Conservation (phyloP, 2,113 vertebrate species). For the Lepisosteus osseus region DNA sequence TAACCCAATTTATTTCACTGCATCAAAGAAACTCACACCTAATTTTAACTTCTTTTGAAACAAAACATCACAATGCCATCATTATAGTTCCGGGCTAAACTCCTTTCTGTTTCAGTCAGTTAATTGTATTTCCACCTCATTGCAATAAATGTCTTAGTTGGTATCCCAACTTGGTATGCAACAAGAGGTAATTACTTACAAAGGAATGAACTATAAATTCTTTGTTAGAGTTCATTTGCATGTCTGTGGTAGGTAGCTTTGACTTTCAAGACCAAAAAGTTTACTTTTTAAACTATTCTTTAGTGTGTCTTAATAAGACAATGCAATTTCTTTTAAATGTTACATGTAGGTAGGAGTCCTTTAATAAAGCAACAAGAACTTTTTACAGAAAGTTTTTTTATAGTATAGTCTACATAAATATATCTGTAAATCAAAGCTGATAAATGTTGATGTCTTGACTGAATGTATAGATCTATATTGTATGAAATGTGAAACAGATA, state of each 20-base stretch:
- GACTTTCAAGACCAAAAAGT: constrained; percentile 20
- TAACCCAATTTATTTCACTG: not conserved
- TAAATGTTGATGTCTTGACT: too few relatives aligned
- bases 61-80: not conserved
- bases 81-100: constrained; percentile 6
- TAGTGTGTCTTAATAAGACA: too few relatives aligned
- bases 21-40: constrained; percentile 13
- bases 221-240: constrained; percentile 57
- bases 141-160: constrained; percentile 55
- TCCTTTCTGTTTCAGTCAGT: constrained; percentile 55
- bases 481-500: too few relatives aligned
- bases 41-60: constrained; percentile 34
- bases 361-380: too few relatives aligned
- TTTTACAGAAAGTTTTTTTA: too few relatives aligned
- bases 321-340: too few relatives aligned
- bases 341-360: too few relatives aligned
- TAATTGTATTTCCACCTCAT: constrained; percentile 66
- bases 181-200: constrained; percentile 58
- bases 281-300: not conserved
- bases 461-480: too few relatives aligned
- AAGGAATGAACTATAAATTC: constrained; percentile 63
- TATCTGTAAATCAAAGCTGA: too few relatives aligned
- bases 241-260: constrained; percentile 46
- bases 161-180: constrained; percentile 31
- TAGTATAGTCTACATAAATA: too few relatives aligned